These are phyloP conservation scores for Neolamprologus longior DNA, from an alignment of 2,113 vertebrate genomes.

Conservation along the genomic window DNA sequence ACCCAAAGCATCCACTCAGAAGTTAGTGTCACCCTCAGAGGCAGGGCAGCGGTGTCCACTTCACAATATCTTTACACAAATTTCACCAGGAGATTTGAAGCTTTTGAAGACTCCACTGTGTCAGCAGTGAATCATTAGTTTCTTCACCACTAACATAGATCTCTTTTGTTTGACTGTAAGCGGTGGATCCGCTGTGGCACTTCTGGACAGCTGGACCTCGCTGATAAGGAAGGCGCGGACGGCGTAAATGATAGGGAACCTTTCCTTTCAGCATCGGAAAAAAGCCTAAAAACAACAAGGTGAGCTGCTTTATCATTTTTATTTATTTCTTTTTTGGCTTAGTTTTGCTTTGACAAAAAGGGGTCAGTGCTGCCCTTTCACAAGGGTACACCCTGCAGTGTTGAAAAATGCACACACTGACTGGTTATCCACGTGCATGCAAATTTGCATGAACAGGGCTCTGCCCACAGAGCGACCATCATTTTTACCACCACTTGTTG, in stretches of 20 bases:
- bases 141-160: not conserved
- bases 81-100: not conserved
- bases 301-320: not conserved
- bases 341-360: not conserved
- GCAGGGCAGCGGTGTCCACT: not conserved
- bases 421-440: not conserved
- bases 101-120: not conserved
- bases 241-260: not conserved
- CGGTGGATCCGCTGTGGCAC: not conserved
- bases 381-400: not conserved
- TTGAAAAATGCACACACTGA: not conserved
- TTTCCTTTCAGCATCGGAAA: not conserved
- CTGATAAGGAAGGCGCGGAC: not conserved
- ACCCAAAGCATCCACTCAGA: not conserved
- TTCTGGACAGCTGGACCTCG: not conserved
- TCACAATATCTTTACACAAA: not conserved
- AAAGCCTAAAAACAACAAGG: not conserved
- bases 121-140: not conserved
- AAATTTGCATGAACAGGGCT: not conserved
- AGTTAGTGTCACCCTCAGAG: not conserved
- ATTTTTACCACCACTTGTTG: not conserved
- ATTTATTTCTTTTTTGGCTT: fast-evolving
- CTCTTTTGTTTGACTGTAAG: not conserved
- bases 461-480: not conserved
- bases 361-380: not conserved